Conservation (phyloP, 1,140 invertebrate species). For the Cotesia chilonis region DNA sequence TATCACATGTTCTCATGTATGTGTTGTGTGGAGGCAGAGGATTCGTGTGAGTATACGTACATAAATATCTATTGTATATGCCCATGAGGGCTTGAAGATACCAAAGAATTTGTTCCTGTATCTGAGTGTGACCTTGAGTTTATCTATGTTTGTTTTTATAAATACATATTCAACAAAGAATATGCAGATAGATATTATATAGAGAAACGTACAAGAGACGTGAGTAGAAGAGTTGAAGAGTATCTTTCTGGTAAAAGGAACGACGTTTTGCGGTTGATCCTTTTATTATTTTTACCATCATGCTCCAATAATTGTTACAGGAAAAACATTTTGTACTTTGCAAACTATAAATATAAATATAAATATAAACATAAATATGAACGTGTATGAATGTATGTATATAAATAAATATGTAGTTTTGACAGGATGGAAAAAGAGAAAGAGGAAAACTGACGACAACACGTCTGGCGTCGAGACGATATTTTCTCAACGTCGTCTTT, state of each 20-base stretch:
- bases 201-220: too few relatives aligned
- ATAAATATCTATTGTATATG: slow-evolving; percentile 15
- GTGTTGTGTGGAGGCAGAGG: neutral
- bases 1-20: neutral
- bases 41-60: neutral
- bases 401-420: too few relatives aligned
- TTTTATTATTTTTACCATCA: slow-evolving; percentile 31
- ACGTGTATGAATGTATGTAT: too few relatives aligned
- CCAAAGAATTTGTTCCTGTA: too few relatives aligned
- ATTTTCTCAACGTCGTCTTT: slow-evolving; percentile 19
- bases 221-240: too few relatives aligned
- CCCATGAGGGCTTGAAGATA: too few relatives aligned
- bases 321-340: slow-evolving; percentile 30
- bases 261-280: slow-evolving; percentile 27
- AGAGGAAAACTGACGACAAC: neutral
- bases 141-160: too few relatives aligned
- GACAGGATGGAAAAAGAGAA: too few relatives aligned
- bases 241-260: neutral
- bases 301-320: slow-evolving; percentile 33
- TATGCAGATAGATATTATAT: neutral
- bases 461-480: slow-evolving; percentile 1
- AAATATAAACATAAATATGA: too few relatives aligned
- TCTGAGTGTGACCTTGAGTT: too few relatives aligned
- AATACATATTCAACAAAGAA: too few relatives aligned
- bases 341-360: slow-evolving; percentile 26